A percentile compares a stretch with the other conserved stretches of the same genome.
Evolutionary conservation across 2,888 invertebrate species (phyloP).

Genomic region (Meloe dianella): DNA sequence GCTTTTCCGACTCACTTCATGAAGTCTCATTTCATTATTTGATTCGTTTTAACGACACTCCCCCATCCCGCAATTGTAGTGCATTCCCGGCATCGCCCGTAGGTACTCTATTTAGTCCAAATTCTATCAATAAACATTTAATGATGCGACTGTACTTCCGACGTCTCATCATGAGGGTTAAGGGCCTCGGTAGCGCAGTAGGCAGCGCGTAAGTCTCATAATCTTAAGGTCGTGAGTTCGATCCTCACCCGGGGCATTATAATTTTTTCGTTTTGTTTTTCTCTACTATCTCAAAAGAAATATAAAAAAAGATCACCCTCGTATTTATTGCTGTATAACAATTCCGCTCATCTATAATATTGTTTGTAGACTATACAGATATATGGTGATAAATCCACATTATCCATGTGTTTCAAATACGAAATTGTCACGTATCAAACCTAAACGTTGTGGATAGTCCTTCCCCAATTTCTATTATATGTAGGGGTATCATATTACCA

Average conservation of each 20-base stretch:
- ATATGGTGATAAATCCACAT: slow-evolving; percentile 15
- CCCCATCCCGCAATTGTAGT: too few species aligned
- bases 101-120: too few species aligned
- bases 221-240: slow-evolving; percentile 96
- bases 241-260: slow-evolving; percentile 86
- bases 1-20: too few species aligned
- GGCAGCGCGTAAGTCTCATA: slow-evolving; percentile 91
- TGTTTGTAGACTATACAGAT: not conserved
- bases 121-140: too few species aligned
- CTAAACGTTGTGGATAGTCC: slow-evolving; percentile 15
- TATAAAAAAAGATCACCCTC: not conserved
- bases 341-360: slow-evolving; percentile 3
- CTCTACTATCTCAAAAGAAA: not conserved
- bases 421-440: slow-evolving; percentile 20
- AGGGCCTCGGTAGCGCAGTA: slow-evolving; percentile 88
- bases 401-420: slow-evolving; percentile 15
- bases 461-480: not conserved
- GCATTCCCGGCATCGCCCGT: too few species aligned
- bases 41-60: too few species aligned
- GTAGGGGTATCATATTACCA: slow-evolving; percentile 16
- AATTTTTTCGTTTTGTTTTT: slow-evolving; percentile 18
- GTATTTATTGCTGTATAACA: not conserved
- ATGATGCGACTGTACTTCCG: too few species aligned
- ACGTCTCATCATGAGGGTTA: too few species aligned
- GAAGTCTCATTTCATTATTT: too few species aligned